A percentile compares a stretch with the other conserved stretches of the same genome.
phyloP scores from a whole-genome alignment of 2,888 invertebrate genomes.

The Cosmorhoe ocellata region DNA sequence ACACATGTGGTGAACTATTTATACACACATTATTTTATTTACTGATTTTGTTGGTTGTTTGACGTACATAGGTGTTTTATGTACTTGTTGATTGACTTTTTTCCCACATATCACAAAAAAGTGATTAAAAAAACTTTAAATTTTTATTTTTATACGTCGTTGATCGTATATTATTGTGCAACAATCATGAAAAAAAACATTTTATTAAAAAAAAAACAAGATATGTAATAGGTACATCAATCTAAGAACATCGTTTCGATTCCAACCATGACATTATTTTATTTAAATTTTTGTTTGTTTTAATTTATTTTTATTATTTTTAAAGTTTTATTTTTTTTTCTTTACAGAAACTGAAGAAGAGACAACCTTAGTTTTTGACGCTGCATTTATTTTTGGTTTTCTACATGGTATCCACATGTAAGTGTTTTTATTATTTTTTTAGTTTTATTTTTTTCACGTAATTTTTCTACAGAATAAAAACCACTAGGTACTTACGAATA shows the following conservation, averaged over 20 bases:
- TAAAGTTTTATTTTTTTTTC: slow-evolving; percentile 58
- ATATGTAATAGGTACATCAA: too few relatives aligned
- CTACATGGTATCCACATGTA: slow-evolving; percentile 83
- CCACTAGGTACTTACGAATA: too few relatives aligned
- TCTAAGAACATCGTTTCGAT: too few relatives aligned
- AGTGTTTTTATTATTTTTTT: slow-evolving; percentile 68
- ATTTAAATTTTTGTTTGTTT: slow-evolving; percentile 24
- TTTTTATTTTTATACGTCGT: too few relatives aligned
- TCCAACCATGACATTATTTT: too few relatives aligned
- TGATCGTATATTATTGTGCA: too few relatives aligned
- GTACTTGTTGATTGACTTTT: too few relatives aligned
- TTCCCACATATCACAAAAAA: too few relatives aligned
- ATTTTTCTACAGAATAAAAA: neutral
- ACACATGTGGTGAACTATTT: slow-evolving; percentile 27
- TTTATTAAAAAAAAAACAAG: too few relatives aligned
- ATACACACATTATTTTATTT: neutral
- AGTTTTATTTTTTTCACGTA: slow-evolving; percentile 20
- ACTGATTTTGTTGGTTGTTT: neutral
- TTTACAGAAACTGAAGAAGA: slow-evolving; percentile 64
- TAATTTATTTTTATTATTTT: slow-evolving; percentile 39
- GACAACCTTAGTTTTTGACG: slow-evolving; percentile 50
- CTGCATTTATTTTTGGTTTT: slow-evolving; percentile 64
- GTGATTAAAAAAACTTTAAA: too few relatives aligned
- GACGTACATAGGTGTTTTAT: too few relatives aligned
- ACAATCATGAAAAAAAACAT: too few relatives aligned